A percentile compares a stretch with the other conserved stretches of the same genome.
Evolutionary conservation across 2,888 invertebrate genomes (phyloP).

Genomic region (Diarsia rubi): DNA sequence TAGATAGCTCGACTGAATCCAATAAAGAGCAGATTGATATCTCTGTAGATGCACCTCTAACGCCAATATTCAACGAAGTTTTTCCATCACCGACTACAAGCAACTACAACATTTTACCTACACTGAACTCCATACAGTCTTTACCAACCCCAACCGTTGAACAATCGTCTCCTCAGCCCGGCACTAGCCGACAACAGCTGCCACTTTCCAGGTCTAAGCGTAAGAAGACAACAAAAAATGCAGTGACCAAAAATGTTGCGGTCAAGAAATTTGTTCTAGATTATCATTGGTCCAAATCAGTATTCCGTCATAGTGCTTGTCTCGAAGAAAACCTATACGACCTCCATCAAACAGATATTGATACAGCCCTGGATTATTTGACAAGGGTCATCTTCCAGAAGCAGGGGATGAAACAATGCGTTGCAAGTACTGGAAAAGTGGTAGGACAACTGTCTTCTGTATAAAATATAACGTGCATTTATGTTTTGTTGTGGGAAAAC

Average conservation of each 20-base stretch:
- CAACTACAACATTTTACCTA: not conserved
- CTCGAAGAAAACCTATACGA: not conserved
- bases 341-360: not conserved
- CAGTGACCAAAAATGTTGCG: not conserved
- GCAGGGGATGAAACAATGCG: constrained; percentile 1
- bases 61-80: not conserved
- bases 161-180: not conserved
- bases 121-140: not conserved
- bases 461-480: constrained; percentile 3
- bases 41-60: not conserved
- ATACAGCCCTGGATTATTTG: not conserved
- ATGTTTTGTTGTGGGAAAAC: constrained; percentile 8
- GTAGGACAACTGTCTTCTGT: constrained; percentile 4
- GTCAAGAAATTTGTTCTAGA: constrained; percentile 1
- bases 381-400: constrained; percentile 1
- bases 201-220: not conserved
- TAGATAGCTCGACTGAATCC: not conserved
- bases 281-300: too few relatives aligned
- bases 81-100: not conserved
- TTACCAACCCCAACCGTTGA: not conserved
- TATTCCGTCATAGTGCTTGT: too few relatives aligned
- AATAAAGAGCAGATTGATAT: not conserved
- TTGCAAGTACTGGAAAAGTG: constrained; percentile 4
- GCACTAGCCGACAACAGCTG: not conserved
- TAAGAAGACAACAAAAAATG: not conserved